Conservation (phyloP, 2,888 invertebrate species). For the Microplitis deprimator region DNA sequence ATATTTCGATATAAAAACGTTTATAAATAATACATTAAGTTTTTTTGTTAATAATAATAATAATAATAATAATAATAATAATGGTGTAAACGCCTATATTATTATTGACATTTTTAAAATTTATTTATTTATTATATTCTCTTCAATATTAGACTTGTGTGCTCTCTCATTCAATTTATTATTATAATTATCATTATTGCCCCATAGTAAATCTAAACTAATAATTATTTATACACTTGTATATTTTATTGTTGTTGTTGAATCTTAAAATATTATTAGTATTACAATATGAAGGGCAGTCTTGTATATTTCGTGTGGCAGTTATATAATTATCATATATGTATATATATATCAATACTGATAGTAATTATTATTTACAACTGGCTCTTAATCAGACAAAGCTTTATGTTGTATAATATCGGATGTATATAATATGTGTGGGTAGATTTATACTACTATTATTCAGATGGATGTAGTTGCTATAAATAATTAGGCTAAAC, state of each 20-base stretch:
- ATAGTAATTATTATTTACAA: slow-evolving; percentile 22
- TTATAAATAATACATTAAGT: not conserved
- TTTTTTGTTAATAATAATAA: not conserved
- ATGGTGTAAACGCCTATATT: too few relatives aligned
- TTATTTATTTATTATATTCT: not conserved
- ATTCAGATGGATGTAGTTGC: too few relatives aligned
- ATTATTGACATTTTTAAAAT: not conserved
- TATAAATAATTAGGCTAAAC: too few relatives aligned
- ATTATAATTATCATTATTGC: not conserved
- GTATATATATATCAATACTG: slow-evolving; percentile 4
- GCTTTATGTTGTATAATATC: not conserved
- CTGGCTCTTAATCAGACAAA: not conserved
- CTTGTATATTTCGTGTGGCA: slow-evolving; percentile 27
- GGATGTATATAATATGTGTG: too few relatives aligned
- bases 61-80: too few relatives aligned
- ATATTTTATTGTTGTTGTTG: not conserved
- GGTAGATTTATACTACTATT: too few relatives aligned
- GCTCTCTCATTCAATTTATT: not conserved
- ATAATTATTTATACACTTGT: not conserved
- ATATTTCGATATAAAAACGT: not conserved
- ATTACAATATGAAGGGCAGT: slow-evolving; percentile 16
- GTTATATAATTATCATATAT: slow-evolving; percentile 14
- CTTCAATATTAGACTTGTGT: not conserved
- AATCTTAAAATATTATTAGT: not conserved
- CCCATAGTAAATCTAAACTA: not conserved